A percentile compares a stretch with the other conserved stretches of the same genome.
Evolutionary conservation across 2,888 invertebrate genomes (phyloP).

Genomic region (Thymelicus lineola): DNA sequence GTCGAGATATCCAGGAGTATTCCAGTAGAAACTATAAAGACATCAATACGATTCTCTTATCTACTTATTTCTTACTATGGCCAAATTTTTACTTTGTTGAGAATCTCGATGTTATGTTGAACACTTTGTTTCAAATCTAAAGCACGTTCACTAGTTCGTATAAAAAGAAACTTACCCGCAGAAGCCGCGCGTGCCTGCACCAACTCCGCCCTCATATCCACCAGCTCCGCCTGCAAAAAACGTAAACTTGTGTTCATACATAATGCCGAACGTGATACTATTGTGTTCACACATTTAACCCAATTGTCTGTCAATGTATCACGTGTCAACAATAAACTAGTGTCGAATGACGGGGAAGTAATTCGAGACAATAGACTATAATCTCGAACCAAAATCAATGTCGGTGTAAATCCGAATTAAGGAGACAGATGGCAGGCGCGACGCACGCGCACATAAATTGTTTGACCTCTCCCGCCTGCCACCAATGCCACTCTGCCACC

Average conservation of each 20-base stretch:
- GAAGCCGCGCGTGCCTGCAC: conserved; percentile 87
- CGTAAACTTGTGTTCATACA: conserved; percentile 23
- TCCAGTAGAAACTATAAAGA: no score
- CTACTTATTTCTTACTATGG: no score
- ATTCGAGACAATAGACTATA: conserved; percentile 67
- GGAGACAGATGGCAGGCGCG: conserved; percentile 56
- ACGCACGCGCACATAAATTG: conserved; percentile 68
- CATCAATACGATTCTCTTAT: no score
- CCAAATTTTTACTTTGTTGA: no score
- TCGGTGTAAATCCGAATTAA: conserved; percentile 69
- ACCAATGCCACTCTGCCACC: conserved; percentile 43
- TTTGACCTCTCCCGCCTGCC: conserved; percentile 60
- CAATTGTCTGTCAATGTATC: conserved; percentile 54
- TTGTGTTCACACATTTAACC: conserved; percentile 21
- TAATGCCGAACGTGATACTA: conserved; percentile 41
- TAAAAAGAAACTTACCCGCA: conserved; percentile 58
- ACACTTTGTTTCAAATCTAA: no score
- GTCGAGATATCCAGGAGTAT: no score
- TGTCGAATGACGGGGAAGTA: conserved; percentile 51
- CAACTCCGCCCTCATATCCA: conserved; percentile 90
- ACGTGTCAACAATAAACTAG: conserved; percentile 53
- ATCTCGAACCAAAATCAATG: conserved; percentile 58
- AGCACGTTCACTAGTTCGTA: background rate
- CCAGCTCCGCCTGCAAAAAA: conserved; percentile 89
- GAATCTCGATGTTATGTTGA: no score